A percentile compares a stretch with the other conserved stretches of the same genome.
Evolutionary conservation across 2,888 invertebrate genomes (phyloP).

Genomic region (Hypercompe scribonia): DNA sequence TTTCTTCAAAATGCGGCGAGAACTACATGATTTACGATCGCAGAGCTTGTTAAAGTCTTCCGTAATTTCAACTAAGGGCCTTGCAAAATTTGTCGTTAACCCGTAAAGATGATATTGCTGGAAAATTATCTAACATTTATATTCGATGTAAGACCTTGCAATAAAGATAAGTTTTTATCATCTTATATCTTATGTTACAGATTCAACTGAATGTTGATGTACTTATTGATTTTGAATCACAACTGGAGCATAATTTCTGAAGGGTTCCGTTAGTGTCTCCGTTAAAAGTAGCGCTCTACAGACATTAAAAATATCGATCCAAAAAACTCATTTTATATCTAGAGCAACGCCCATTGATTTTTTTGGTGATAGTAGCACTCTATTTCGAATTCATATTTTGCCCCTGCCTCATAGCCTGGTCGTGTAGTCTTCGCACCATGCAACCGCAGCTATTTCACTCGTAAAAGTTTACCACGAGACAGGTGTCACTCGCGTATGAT

Average conservation of each 20-base stretch:
- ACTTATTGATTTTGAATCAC: not conserved
- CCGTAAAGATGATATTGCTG: not conserved
- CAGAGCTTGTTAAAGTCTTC: not conserved
- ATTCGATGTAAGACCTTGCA: not conserved
- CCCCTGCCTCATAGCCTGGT: no score
- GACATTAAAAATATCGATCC: slow-evolving; percentile 40
- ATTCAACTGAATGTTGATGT: not conserved
- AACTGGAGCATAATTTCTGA: not conserved
- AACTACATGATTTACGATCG: not conserved
- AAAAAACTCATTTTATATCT: slow-evolving; percentile 20
- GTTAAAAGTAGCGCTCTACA: slow-evolving; percentile 27
- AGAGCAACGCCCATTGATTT: slow-evolving; percentile 3
- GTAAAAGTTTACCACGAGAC: no score
- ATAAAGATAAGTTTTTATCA: not conserved
- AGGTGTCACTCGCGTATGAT: no score
- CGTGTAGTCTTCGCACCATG: no score
- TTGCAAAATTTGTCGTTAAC: not conserved
- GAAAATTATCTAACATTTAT: not conserved
- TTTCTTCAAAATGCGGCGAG: not conserved
- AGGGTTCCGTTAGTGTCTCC: slow-evolving; percentile 18
- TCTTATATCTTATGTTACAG: not conserved
- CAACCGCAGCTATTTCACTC: no score
- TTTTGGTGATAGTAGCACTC: no score
- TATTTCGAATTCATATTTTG: no score
- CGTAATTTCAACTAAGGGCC: not conserved